Percentiles rank a stretch among this genome's conserved stretches.
These are phyloP conservation scores for Dendrocincla tyrannina DNA, from an alignment of 2,797 vertebrate genomes.

Conservation along the genomic window DNA sequence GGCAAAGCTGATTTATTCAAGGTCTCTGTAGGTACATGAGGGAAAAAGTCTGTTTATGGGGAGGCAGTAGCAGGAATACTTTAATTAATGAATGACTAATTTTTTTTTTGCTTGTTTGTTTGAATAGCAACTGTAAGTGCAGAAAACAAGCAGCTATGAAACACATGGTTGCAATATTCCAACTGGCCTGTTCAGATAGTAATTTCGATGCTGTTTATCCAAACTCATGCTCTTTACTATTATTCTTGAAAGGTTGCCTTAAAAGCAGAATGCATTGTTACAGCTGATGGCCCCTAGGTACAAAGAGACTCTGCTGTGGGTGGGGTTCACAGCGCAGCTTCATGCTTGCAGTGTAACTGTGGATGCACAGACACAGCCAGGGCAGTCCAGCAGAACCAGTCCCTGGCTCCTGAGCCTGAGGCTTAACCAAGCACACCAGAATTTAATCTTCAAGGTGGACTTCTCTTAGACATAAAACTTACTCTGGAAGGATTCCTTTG, in stretches of 20 bases:
- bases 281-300: neutral
- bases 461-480: neutral
- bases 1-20: neutral
- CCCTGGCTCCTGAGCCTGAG: neutral
- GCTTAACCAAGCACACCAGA: no score
- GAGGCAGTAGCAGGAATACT: neutral
- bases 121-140: neutral
- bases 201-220: neutral
- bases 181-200: neutral
- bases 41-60: neutral
- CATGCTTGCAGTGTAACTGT: rapidly evolving
- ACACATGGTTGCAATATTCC: neutral
- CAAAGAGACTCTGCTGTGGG: neutral
- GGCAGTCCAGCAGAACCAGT: no score
- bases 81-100: neutral
- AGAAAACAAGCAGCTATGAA: neutral
- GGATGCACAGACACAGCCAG: neutral
- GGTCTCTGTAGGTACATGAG: neutral
- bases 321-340: no score
- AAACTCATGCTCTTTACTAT: neutral
- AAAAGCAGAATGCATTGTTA: neutral
- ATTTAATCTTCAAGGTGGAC: neutral
- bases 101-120: neutral
- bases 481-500: neutral
- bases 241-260: neutral